Base-by-base conservation (phyloP, 92 coral and sea anemone species). In the Ricordea florida region DNA sequence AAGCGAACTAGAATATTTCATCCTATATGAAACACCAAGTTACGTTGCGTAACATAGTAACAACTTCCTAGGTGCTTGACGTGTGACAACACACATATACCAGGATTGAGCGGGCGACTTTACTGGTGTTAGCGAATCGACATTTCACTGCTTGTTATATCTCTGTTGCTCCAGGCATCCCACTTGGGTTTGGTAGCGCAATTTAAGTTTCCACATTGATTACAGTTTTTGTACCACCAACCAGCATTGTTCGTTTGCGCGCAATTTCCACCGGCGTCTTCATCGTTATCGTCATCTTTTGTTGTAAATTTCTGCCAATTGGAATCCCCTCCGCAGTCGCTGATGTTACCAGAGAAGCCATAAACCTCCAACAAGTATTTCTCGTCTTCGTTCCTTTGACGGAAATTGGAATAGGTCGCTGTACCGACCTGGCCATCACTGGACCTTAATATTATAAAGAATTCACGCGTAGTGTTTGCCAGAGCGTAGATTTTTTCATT, bases 121-220 rank as follows among this genome's bases (percentile, higher is more conserved):
- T n/a, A n/a, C n/a, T n/a, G n/a, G n/a, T n/a, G n/a, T n/a, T n/a
- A n/a, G n/a, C n/a, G n/a, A n/a, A n/a, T n/a, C n/a, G n/a, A n/a
- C n/a, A n/a, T n/a, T n/a, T n/a, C n/a, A n/a, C n/a, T n/a, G n/a
- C n/a, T n/a, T n/a, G n/a, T n/a, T n/a, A n/a, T n/a, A n/a, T n/a
- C n/a, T n/a, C n/a, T n/a, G n/a, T n/a, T n/a, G n/a, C n/a, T n/a
- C n/a, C n/a, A n/a, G n/a, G n/a, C n/a, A n/a, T n/a, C n/a, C n/a
- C n/a, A n/a, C n/a, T n/a, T n/a, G n/a, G n/a, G n/a, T n/a, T n/a
- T n/a, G n/a, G n/a, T n/a, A n/a, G n/a, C n/a, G n/a, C n/a, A n/a
- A n/a, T n/a, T n/a, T n/a, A n/a, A 18, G 32, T 64, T 64, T 64
- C 57, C 58, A 14, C 44, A 46, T 11, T 57, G n/a, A n/a, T n/a